Evolutionary conservation across 2,888 invertebrate species (phyloP), one percentile per base, ranked within the genome.

Genomic region (Sphaerophoria rueppellii): DNA sequence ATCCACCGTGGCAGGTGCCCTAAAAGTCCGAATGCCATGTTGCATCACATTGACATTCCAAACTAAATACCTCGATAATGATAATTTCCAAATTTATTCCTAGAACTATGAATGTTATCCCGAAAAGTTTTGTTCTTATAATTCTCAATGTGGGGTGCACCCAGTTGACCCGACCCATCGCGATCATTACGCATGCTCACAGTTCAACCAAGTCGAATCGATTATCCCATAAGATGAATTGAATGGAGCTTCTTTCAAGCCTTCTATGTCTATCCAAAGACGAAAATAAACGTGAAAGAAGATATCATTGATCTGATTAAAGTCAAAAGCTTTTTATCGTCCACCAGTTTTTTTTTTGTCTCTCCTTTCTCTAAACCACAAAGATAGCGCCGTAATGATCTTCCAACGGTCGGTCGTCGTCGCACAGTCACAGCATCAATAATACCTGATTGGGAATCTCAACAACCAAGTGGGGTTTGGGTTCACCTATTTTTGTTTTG

Each of bases 301-400:
- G 75, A 75, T 83, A 83, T 83, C 72, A 80, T 40, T 43, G 71
- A 83, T 83, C 83, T 80, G 83, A 83, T 83, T 76, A 72, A 69
- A 55, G 50, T 71, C 65, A 83, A 80, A 80, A 83, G 83, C 83
- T 83, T 83, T 80, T 71, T 75, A 72, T 75, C 60, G 52, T 67
- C 52, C 60, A 11, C 71, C 71, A 50, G 52, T 69, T n/a, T 71
- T 67, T 55, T 63, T 43, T 60, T 72, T 37, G 48, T 67, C 52
- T 63, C 35, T 61, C 69, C 34, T 48, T 61, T 61, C 34, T 37
- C 43, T 61, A 40, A 60, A 55, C 55, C 76, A 76, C 65, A 82
- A 82, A 76, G 81, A 81, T 81, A 76, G 71, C 76, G 71, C 80
- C 80, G 37, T 65, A 79, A 72, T 73, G 73, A 55, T 73, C 54